phyloP scores from a whole-genome alignment of 2,888 invertebrate species.

The Lasius fuliginosus region DNA sequence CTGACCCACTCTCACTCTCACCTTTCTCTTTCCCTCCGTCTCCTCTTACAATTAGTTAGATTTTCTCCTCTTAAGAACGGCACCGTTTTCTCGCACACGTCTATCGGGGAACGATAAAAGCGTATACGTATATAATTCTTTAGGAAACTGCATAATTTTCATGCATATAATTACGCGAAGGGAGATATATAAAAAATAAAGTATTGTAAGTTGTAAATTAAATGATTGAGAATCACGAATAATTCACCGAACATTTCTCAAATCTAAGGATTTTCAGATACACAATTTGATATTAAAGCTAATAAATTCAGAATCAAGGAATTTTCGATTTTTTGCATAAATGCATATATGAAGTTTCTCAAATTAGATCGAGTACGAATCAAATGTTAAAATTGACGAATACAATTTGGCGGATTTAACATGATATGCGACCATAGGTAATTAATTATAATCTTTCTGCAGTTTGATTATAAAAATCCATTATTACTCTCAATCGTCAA shows the following conservation, averaged over 20 bases:
- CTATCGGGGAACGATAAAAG: conserved; percentile 14
- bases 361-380: not conserved
- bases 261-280: not conserved
- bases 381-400: no score
- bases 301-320: not conserved
- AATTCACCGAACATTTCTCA: not conserved
- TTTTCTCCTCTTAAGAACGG: conserved; percentile 39
- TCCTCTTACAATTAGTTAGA: not conserved
- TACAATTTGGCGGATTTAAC: no score
- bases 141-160: not conserved
- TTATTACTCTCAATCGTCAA: not conserved
- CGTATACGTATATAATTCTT: not conserved
- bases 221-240: not conserved
- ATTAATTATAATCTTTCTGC: no score
- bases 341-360: not conserved
- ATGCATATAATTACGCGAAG: not conserved
- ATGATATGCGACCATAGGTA: not conserved
- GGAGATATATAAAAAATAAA: no score
- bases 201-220: not conserved
- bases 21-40: conserved; percentile 54
- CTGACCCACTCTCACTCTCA: conserved; percentile 61
- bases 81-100: not conserved
- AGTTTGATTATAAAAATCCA: not conserved
- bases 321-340: not conserved
- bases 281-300: not conserved